Percentiles rank a stretch among this genome's conserved stretches.
phyloP scores from a whole-genome alignment of 2,113 vertebrate species.

The Cinclus mexicanus region DNA sequence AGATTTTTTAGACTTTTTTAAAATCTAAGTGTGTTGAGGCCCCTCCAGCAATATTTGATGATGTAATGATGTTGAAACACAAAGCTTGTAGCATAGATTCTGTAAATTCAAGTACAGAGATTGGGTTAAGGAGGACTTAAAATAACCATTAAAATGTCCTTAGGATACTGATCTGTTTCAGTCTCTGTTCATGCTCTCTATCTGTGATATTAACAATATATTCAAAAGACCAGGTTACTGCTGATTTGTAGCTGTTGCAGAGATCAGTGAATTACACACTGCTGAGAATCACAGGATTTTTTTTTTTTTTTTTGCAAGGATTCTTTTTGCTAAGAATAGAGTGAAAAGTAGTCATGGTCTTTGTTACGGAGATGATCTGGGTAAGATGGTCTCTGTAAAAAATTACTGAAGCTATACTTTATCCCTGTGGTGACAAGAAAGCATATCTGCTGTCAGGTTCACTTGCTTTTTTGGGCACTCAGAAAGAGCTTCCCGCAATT shows the following conservation, averaged over 20 bases:
- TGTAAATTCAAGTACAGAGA: background rate
- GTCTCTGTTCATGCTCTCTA: background rate
- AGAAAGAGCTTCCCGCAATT: background rate
- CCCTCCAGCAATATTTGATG: background rate
- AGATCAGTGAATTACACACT: background rate
- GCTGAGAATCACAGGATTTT: background rate
- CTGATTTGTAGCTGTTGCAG: background rate
- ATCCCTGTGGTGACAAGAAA: background rate
- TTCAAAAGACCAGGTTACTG: background rate
- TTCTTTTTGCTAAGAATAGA: background rate
- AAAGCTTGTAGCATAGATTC: background rate
- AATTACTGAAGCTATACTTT: background rate
- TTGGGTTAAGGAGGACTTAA: background rate
- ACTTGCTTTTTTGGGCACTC: background rate
- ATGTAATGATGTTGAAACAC: background rate
- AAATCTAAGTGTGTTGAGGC: background rate
- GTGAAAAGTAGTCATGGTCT: background rate
- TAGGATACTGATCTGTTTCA: background rate
- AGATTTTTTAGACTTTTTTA: background rate
- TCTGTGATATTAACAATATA: background rate
- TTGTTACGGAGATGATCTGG: background rate
- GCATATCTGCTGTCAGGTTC: slow-evolving; percentile 3
- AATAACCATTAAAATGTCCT: background rate
- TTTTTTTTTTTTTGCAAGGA: background rate
- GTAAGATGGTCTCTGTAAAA: background rate